Percentiles rank a stretch among this genome's conserved stretches.
phyloP scores from a whole-genome alignment of 1,140 invertebrate species.

The Papilio polytes region DNA sequence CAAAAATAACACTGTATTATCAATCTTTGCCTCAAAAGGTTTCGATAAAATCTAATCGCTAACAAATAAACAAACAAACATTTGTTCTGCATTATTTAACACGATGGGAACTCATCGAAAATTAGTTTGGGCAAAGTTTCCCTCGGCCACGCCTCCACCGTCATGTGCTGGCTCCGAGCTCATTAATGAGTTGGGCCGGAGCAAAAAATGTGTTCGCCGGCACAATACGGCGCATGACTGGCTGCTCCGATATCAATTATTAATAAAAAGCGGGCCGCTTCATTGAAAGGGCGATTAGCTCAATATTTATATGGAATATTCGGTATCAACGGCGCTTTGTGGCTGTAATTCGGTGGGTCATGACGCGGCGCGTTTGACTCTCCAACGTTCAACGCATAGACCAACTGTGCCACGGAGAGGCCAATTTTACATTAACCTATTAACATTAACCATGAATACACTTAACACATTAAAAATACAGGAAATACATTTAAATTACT shows the following conservation, averaged over 20 bases:
- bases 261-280: slow-evolving; percentile 83
- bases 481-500: background rate
- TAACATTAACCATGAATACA: background rate
- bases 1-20: background rate
- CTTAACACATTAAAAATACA: background rate
- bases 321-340: slow-evolving; percentile 83
- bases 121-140: slow-evolving; percentile 70
- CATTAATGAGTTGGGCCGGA: slow-evolving; percentile 76
- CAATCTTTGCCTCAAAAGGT: background rate
- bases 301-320: slow-evolving; percentile 84
- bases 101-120: slow-evolving; percentile 62
- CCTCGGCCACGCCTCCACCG: slow-evolving; percentile 52
- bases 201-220: slow-evolving; percentile 78
- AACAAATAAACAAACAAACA: slow-evolving; percentile 68
- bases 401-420: slow-evolving; percentile 59
- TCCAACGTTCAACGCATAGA: slow-evolving; percentile 67
- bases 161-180: slow-evolving; percentile 61
- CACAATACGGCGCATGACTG: slow-evolving; percentile 81
- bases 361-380: slow-evolving; percentile 78
- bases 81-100: slow-evolving; percentile 71
- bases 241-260: slow-evolving; percentile 81
- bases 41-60: background rate
- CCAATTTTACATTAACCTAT: background rate
- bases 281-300: slow-evolving; percentile 84
- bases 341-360: slow-evolving; percentile 79